phyloP scores from a whole-genome alignment of 2,113 vertebrate species.

The Sinocyclocheilus rhinocerous region DNA sequence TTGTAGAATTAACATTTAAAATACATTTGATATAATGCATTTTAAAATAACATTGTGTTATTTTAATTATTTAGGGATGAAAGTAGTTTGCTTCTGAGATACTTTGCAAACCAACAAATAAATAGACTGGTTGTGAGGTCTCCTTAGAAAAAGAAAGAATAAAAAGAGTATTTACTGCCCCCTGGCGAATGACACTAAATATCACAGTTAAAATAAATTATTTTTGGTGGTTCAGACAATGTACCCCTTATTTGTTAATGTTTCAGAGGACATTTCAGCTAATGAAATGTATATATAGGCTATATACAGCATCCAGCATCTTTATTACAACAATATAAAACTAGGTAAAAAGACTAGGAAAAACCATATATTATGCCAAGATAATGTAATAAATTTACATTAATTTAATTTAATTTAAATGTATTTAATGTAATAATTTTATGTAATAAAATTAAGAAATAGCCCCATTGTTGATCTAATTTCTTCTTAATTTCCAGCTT shows the following conservation, averaged over 20 bases:
- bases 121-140: neutral
- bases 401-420: no score
- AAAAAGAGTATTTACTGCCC: slow-evolving; percentile 8
- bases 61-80: neutral
- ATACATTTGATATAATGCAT: neutral
- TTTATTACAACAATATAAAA: neutral
- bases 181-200: neutral
- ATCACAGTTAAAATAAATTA: neutral
- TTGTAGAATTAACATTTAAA: neutral
- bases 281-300: neutral
- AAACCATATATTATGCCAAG: no score
- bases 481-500: neutral
- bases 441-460: no score
- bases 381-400: no score
- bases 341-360: no score
- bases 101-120: neutral
- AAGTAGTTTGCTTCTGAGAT: no score
- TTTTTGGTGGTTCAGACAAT: neutral
- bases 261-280: neutral
- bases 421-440: no score
- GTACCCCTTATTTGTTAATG: neutral
- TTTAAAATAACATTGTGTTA: neutral
- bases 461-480: neutral
- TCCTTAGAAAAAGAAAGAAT: neutral
- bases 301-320: no score